These are phyloP conservation scores for Actenoides lindsayi DNA, from an alignment of 2,113 vertebrate genomes.

Conservation along the genomic window DNA sequence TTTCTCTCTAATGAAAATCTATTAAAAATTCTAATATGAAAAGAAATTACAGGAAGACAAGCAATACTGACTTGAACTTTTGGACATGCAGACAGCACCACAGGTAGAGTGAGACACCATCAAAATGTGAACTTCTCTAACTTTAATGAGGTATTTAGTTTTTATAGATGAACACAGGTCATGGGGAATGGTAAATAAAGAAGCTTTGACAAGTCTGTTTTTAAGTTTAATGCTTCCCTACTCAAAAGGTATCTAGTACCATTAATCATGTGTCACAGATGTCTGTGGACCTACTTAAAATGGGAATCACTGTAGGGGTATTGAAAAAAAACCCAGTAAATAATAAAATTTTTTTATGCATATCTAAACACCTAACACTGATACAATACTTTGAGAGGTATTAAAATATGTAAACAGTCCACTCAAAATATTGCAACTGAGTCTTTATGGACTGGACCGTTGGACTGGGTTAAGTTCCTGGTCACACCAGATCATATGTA, in stretches of 20 bases:
- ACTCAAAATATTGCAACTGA: background rate
- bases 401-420: background rate
- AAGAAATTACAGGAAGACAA: background rate
- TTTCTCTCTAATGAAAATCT: background rate
- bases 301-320: background rate
- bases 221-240: background rate
- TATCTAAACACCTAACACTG: background rate
- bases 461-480: background rate
- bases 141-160: background rate
- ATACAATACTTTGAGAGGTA: background rate
- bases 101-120: background rate
- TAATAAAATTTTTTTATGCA: background rate
- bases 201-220: background rate
- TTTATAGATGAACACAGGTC: background rate
- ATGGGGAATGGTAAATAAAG: background rate
- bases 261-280: background rate
- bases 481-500: background rate
- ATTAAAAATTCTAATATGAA: background rate
- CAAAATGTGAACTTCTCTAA: background rate
- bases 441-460: background rate
- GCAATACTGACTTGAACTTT: background rate
- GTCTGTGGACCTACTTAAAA: background rate
- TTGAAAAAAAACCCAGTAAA: background rate
- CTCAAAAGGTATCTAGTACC: background rate
- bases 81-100: background rate